Evolutionary conservation across 1,140 invertebrate species (phyloP).

Genomic region (Panagrolaimus sp.): DNA sequence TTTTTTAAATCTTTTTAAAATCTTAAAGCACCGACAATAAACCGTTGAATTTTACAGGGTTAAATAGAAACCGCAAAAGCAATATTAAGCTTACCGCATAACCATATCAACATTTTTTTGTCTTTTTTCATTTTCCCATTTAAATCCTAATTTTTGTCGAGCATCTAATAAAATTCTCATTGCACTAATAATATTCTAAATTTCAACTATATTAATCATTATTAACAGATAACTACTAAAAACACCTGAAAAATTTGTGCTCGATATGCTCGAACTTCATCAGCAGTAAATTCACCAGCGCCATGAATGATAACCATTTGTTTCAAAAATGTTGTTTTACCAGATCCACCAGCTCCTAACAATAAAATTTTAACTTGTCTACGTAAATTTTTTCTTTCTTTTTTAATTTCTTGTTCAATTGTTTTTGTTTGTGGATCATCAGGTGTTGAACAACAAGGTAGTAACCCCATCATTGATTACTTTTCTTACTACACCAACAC

Average conservation of each 20-base stretch:
- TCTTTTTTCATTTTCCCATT: conserved; percentile 78
- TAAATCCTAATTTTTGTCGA: conserved; percentile 80
- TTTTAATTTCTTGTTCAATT: conserved; percentile 32
- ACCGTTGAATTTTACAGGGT: too few species aligned
- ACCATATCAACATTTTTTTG: conserved; percentile 67
- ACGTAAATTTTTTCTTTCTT: conserved; percentile 38
- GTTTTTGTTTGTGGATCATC: conserved; percentile 16
- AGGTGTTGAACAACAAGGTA: conserved; percentile 17
- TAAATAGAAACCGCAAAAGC: not conserved
- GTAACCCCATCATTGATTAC: not conserved
- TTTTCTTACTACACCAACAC: too few species aligned
- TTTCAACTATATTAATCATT: too few species aligned
- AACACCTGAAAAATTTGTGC: conserved; percentile 44
- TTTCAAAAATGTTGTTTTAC: conserved; percentile 94
- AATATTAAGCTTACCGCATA: conserved; percentile 53
- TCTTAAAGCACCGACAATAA: too few species aligned
- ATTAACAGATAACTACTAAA: too few species aligned
- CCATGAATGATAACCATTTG: conserved; percentile 98
- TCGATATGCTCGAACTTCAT: conserved; percentile 77
- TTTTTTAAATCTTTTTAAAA: too few species aligned
- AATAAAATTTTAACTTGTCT: conserved; percentile 72
- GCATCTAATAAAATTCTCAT: conserved; percentile 90
- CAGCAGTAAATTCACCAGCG: conserved; percentile 73
- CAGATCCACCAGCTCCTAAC: conserved; percentile 82
- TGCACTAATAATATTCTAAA: conserved; percentile 54